Percentiles rank a stretch among this genome's conserved stretches.
Evolutionary conservation across 2,888 invertebrate genomes (phyloP).

Genomic region (Margaritifera margaritifera): DNA sequence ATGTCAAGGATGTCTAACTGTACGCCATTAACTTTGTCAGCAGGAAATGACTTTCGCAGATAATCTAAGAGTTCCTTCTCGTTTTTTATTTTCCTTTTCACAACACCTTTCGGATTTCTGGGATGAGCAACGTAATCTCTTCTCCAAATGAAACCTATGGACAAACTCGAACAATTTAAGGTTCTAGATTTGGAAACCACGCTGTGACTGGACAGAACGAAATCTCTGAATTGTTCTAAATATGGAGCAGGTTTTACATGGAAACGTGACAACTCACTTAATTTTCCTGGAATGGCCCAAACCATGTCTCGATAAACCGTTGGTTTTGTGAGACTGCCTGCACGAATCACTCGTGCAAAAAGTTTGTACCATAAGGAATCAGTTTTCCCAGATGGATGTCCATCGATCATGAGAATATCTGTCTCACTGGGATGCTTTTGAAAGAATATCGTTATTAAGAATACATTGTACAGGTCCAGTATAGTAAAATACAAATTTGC

Average conservation of each 20-base stretch:
- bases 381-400: constrained; percentile 66
- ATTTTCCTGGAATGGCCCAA: constrained; percentile 66
- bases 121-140: constrained; percentile 70
- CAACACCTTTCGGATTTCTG: constrained; percentile 64
- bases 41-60: constrained; percentile 40
- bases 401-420: constrained; percentile 65
- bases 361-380: constrained; percentile 63
- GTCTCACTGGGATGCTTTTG: constrained; percentile 42
- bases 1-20: constrained; percentile 65
- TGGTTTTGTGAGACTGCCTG: constrained; percentile 44
- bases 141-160: constrained; percentile 67
- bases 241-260: constrained; percentile 50
- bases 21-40: constrained; percentile 47
- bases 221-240: constrained; percentile 62
- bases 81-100: constrained; percentile 68
- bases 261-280: constrained; percentile 61
- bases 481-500: constrained; percentile 67
- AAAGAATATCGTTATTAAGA: constrained; percentile 52
- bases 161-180: constrained; percentile 57
- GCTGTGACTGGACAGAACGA: constrained; percentile 56
- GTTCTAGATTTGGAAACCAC: constrained; percentile 20
- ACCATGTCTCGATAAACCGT: constrained; percentile 48
- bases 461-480: constrained; percentile 65
- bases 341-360: constrained; percentile 58
- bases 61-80: constrained; percentile 62